Evolutionary conservation across 53 echinoderm and acorn worm species (phyloP), one percentile per base, ranked within the genome.

Genomic region (Apostichopus leukothele): DNA sequence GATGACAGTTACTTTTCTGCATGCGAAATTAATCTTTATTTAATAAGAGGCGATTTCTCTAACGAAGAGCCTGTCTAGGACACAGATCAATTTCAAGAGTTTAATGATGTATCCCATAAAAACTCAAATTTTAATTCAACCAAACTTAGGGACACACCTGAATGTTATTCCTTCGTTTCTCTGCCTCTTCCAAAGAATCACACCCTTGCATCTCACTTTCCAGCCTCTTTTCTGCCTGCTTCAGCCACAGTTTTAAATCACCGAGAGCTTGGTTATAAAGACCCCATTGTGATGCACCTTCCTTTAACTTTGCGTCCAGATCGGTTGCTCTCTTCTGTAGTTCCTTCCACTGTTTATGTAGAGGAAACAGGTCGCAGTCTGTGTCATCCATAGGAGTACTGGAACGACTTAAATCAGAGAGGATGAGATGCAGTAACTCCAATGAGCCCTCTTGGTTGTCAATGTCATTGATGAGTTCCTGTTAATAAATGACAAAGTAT

Each of bases 211-310:
- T 79, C 3, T 50, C 59, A 0, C 87, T 74, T 5, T 60, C 52
- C 5, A 92, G 78, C n/a, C 74, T 53, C 79, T 80, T 21, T 83
- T 92, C 87, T 50, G 87, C 92, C 87, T 90, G 60, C 4, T 77
- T 83, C 75, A 96, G 18, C 96, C 96, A 96, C 57, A 77, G 67
- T 78, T 88, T 88, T 63, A 96, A 67, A 26, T 91, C 95, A 1
- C 59, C 83, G 53, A 79, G 27, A 76, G 88, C 60, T n/a, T 86
- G 53, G 27, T 90, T 87, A 66, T 94, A 92, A 83, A 91, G 91
- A 13, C 89, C 89, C 88, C 91, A 95, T 27, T 90, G 86, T 39
- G 77, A 78, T 68, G 95, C 90, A 80, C 89, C 91, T 75, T 79
- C 73, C 0, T 87, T 63, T 1, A 96, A 90, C 53, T 22, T 88